Evolutionary conservation across 92 coral and sea anemone genomes (phyloP).

Genomic region (Epizoanthus fatuus): DNA sequence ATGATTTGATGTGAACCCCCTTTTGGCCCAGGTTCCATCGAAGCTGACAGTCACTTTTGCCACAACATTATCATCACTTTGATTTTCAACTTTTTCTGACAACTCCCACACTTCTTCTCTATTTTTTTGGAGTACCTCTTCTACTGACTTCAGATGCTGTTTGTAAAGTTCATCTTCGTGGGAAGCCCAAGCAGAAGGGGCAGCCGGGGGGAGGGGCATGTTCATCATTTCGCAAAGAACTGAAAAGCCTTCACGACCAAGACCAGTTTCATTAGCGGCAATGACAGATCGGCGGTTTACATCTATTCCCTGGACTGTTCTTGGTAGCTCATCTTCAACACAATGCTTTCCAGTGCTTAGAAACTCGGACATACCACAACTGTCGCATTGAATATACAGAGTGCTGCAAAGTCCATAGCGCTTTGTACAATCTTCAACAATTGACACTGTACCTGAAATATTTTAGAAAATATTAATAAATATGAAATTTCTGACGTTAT

Average conservation of each 20-base stretch:
- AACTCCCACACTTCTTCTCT: constrained; percentile 7
- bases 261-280: constrained; percentile 26
- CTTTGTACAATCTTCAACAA: constrained; percentile 7
- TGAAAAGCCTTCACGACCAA: constrained; percentile 27
- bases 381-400: background rate
- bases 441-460: background rate
- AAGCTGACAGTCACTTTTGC: constrained; percentile 1
- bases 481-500: background rate
- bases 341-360: constrained; percentile 20
- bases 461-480: background rate
- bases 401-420: constrained; percentile 29
- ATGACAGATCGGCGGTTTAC: constrained; percentile 14
- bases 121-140: constrained; percentile 2
- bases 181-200: background rate
- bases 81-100: background rate
- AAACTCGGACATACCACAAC: constrained; percentile 2
- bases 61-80: background rate
- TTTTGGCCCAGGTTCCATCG: constrained; percentile 27
- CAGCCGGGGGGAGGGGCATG: constrained; percentile 23
- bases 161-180: constrained; percentile 30
- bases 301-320: constrained; percentile 25
- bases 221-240: background rate
- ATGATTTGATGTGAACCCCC: constrained; percentile 28
- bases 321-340: background rate
- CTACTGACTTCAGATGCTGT: background rate